Evolutionary conservation across 2,888 invertebrate genomes (phyloP).

Genomic region (Apamea epomidion): DNA sequence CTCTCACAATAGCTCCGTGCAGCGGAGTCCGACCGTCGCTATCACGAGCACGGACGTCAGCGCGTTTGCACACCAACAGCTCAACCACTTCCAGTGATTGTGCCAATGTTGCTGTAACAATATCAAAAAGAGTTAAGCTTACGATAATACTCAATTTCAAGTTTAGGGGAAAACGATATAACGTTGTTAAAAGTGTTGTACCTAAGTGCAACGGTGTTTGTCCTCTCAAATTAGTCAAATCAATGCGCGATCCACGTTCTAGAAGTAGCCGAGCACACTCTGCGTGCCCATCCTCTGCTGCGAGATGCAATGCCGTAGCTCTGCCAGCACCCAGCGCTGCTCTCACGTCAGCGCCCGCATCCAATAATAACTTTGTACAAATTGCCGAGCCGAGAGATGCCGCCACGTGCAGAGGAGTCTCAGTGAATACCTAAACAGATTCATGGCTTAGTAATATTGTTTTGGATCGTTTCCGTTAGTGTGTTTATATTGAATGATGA

Average conservation of each 20-base stretch:
- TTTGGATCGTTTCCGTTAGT: slow-evolving; percentile 44
- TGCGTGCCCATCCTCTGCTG: slow-evolving; percentile 96
- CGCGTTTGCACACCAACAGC: slow-evolving; percentile 92
- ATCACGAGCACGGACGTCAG: slow-evolving; percentile 92
- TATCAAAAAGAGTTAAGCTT: slow-evolving; percentile 15
- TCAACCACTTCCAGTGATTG: slow-evolving; percentile 95
- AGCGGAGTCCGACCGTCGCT: slow-evolving; percentile 94
- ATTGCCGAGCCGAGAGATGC: slow-evolving; percentile 93
- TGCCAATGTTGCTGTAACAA: slow-evolving; percentile 92
- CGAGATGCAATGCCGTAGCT: slow-evolving; percentile 96
- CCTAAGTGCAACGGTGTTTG: slow-evolving; percentile 96
- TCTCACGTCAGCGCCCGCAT: slow-evolving; percentile 94
- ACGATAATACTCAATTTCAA: neutral
- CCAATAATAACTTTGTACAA: slow-evolving; percentile 93
- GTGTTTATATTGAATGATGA: slow-evolving; percentile 59
- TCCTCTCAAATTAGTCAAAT: slow-evolving; percentile 93
- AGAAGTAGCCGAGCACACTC: slow-evolving; percentile 94
- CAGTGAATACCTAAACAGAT: slow-evolving; percentile 93
- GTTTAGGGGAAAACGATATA: neutral
- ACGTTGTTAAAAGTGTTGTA: slow-evolving; percentile 61
- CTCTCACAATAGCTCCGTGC: slow-evolving; percentile 95
- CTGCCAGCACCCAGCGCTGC: slow-evolving; percentile 93
- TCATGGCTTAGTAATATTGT: slow-evolving; percentile 53
- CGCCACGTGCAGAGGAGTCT: slow-evolving; percentile 96
- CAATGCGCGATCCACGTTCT: slow-evolving; percentile 94